A percentile compares a stretch with the other conserved stretches of the same genome.
phyloP scores from a whole-genome alignment of 1,140 invertebrate genomes.

The Polypedilum vanderplanki region DNA sequence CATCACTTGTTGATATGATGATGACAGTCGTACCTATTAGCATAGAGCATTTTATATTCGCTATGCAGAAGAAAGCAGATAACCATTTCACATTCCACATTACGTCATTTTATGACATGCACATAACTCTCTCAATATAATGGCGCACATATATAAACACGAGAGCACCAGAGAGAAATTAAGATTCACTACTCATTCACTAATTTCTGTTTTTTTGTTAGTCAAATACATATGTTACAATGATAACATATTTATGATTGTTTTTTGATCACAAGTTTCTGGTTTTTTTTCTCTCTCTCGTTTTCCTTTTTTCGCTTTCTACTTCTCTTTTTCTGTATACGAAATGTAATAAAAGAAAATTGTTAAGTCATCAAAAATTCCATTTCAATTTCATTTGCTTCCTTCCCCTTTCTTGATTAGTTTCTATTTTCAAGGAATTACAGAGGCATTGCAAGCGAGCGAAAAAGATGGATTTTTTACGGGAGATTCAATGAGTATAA shows the following conservation, averaged over 20 bases:
- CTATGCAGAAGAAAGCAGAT: not conserved
- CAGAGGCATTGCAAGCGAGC: not conserved
- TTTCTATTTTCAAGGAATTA: not conserved
- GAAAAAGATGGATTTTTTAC: not conserved
- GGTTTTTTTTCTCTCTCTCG: not conserved
- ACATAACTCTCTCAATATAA: too few species aligned
- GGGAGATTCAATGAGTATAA: not conserved
- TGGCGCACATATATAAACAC: too few species aligned
- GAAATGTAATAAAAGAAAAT: not conserved
- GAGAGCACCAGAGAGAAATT: not conserved
- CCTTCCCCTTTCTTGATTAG: not conserved
- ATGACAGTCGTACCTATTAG: not conserved
- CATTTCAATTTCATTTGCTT: not conserved
- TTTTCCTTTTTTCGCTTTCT: not conserved
- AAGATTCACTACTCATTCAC: not conserved
- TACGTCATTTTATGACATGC: not conserved
- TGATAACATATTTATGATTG: not conserved
- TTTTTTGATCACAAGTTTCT: not conserved
- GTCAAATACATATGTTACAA: not conserved
- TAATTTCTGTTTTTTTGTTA: not conserved
- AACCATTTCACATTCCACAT: slow-evolving; percentile 16
- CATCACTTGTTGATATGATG: not conserved
- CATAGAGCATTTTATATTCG: slow-evolving; percentile 1
- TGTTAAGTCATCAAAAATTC: not conserved
- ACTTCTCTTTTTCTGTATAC: too few species aligned